Percentiles rank a stretch among this genome's conserved stretches.
These are phyloP conservation scores for Okapia johnstoni DNA, from an alignment of 2,113 vertebrate species.

Conservation along the genomic window DNA sequence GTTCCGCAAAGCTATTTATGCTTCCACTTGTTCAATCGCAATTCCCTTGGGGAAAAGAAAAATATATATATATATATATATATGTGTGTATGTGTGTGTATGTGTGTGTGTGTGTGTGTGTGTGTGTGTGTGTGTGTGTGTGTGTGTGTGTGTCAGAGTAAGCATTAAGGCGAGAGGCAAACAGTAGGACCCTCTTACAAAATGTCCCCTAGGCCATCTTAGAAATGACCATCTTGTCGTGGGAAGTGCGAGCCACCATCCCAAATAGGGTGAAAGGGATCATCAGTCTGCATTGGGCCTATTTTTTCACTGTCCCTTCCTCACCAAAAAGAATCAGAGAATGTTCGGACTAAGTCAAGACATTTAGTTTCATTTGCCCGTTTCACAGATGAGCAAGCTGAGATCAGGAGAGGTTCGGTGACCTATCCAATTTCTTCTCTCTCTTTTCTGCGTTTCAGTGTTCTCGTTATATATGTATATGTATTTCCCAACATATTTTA, in stretches of 20 bases:
- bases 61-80: too few species aligned
- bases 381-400: conserved; percentile 13
- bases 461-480: neutral
- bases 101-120: neutral
- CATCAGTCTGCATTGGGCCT: neutral
- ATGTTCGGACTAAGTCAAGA: too few species aligned
- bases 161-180: neutral
- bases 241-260: neutral
- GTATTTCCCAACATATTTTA: neutral
- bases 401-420: neutral
- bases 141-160: neutral
- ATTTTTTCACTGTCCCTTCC: neutral
- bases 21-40: conserved; percentile 6
- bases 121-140: neutral
- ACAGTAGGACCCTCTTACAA: neutral
- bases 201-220: neutral
- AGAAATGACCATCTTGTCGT: neutral
- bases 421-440: neutral
- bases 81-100: too few species aligned
- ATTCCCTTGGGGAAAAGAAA: neutral
- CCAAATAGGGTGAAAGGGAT: neutral
- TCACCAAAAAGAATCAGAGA: neutral
- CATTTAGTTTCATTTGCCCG: neutral
- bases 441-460: neutral
- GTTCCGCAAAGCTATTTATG: conserved; percentile 53